Conservation (phyloP, 2,888 invertebrate species). For the Nasonia oneida region DNA sequence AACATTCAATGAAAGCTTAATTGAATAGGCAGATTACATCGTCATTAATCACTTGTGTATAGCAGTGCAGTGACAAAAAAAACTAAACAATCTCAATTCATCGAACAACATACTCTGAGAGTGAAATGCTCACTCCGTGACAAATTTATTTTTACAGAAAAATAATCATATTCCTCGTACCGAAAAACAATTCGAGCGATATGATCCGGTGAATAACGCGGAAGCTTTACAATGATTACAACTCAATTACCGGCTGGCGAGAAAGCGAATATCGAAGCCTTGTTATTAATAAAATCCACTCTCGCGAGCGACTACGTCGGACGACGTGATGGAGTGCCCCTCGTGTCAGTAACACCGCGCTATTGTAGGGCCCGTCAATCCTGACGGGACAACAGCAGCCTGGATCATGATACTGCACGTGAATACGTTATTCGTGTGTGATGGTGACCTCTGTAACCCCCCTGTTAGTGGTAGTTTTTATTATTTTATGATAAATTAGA, state of each 20-base stretch:
- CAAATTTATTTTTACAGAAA: no score
- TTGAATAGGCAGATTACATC: not conserved
- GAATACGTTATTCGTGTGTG: not conserved
- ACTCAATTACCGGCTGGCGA: constrained; percentile 40
- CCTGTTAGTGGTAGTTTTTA: not conserved
- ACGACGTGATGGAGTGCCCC: constrained; percentile 70
- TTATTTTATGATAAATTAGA: not conserved
- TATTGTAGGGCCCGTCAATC: constrained; percentile 65
- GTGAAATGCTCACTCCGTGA: not conserved
- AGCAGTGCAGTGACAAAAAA: not conserved
- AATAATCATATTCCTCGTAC: not conserved
- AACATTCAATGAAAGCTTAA: constrained; percentile 14
- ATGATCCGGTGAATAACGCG: not conserved
- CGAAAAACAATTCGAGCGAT: not conserved
- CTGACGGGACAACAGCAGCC: not conserved
- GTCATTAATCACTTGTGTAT: not conserved
- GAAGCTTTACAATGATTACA: constrained; percentile 23
- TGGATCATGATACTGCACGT: not conserved
- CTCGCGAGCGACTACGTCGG: constrained; percentile 62
- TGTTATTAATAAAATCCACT: constrained; percentile 60
- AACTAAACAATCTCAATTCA: not conserved
- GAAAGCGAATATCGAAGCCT: constrained; percentile 27
- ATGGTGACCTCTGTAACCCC: not conserved
- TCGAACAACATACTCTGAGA: not conserved
- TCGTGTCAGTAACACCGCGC: constrained; percentile 71